Evolutionary conservation across 1,140 invertebrate genomes (phyloP), one percentile per base, ranked within the genome.

Genomic region (Diabrotica virgifera): DNA sequence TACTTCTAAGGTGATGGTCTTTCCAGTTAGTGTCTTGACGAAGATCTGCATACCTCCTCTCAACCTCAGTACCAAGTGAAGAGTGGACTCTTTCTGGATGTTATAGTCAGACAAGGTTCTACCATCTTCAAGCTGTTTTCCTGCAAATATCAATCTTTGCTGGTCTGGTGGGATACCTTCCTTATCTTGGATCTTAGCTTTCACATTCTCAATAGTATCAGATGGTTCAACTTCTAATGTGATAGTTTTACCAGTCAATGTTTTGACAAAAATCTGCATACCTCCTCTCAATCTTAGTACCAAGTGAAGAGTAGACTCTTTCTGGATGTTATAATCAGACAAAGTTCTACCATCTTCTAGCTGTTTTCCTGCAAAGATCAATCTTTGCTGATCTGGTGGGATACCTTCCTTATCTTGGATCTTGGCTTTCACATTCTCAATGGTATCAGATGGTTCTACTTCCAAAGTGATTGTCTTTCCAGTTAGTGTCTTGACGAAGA

Each of bases 1-100:
- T 5, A 91, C 89, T 67, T 91, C 88, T 10, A 91, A 74, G 0
- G 89, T 85, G 54, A 85, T 85, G 11, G 89, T 91, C 73, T 90
- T 90, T 3, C 89, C 89, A 35, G 88, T 90, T 5, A 90, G 72
- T 12, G 86, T 89, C 71, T 89, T 89, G 0, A 89, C 88, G 67
- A 89, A 89, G 59, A 89, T 76, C 80, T 82, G 72, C 59, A 62
- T 59, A 11, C 57, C 57, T 38, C 57, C 57, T 59, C 57, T 37
- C 8, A 59, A 36, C 8, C 57, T 24, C 0, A 59, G 12, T 38
- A 59, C 57, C 57, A 59, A 59, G 38, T 59, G 57, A 24, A 59
- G 57, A 11, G 57, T 59, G n/a, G 57, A 61, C 52, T 61, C 59
- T 38, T 61, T 61, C 13, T 61, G 59, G 46, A 64, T 64, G 56